These are phyloP conservation scores for Arizona elegans DNA, from an alignment of 2,113 vertebrate species.

Conservation along the genomic window DNA sequence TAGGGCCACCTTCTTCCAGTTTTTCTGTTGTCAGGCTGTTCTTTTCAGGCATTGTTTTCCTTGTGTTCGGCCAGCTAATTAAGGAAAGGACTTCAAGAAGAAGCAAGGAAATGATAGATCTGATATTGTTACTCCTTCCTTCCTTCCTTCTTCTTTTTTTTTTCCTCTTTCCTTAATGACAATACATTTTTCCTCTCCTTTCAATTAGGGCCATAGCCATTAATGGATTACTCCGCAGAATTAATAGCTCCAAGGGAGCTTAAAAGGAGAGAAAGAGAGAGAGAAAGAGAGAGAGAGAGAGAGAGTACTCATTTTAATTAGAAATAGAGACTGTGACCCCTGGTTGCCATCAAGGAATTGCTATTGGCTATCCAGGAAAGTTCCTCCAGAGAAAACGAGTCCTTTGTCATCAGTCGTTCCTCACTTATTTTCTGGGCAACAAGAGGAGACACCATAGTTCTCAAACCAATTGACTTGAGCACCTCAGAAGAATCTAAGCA, in stretches of 20 bases:
- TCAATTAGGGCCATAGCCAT: not conserved
- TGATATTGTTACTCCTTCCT: not conserved
- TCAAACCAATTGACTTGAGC: not conserved
- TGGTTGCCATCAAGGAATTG: not conserved
- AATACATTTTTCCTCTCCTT: slow-evolving; percentile 16
- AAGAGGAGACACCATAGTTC: not conserved
- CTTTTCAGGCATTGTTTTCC: not conserved
- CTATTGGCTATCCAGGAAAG: not conserved
- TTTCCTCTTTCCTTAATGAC: not conserved
- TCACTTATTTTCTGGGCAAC: not conserved
- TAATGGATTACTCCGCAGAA: slow-evolving; percentile 10
- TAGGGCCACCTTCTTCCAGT: not conserved
- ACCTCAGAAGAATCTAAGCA: not conserved
- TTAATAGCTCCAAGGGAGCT: slow-evolving; percentile 13
- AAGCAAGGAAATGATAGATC: not conserved
- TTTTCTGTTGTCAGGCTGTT: not conserved
- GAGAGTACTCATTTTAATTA: not conserved
- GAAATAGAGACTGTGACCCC: not conserved
- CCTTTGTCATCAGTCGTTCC: not conserved
- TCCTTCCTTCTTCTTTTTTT: not conserved
- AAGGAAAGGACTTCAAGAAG: not conserved
- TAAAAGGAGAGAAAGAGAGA: not conserved
- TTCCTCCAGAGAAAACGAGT: not conserved
- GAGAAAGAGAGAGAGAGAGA: not conserved
- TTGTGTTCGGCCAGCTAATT: slow-evolving; percentile 17